Percentiles rank a stretch among this genome's conserved stretches.
phyloP scores from a whole-genome alignment of 2,888 invertebrate genomes.

The Acrobasis repandana region DNA sequence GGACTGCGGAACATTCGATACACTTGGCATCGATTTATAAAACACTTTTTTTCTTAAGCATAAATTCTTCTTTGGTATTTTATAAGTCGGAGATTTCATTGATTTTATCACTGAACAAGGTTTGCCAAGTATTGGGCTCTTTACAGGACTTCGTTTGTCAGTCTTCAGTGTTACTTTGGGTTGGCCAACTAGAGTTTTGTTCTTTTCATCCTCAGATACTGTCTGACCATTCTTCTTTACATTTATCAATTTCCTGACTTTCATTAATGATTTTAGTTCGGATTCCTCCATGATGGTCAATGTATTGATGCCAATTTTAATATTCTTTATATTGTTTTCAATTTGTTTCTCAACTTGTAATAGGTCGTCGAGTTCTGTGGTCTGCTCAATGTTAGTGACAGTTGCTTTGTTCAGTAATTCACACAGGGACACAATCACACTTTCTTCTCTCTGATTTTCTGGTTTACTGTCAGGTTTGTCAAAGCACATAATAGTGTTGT shows the following conservation, averaged over 20 bases:
- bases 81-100: constrained; percentile 63
- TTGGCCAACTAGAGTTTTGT: constrained; percentile 41
- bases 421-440: constrained; percentile 66
- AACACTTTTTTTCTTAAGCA: constrained; percentile 60
- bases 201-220: constrained; percentile 35
- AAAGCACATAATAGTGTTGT: constrained; percentile 67
- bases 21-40: constrained; percentile 64
- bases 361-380: constrained; percentile 52
- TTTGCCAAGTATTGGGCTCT: constrained; percentile 37
- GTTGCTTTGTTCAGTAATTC: constrained; percentile 64
- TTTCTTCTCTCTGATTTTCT: constrained; percentile 57
- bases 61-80: constrained; percentile 63
- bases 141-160: constrained; percentile 36
- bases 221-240: constrained; percentile 42
- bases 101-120: constrained; percentile 56
- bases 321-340: constrained; percentile 52
- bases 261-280: constrained; percentile 53
- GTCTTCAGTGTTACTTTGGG: constrained; percentile 35
- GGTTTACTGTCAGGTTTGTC: constrained; percentile 49
- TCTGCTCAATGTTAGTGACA: constrained; percentile 45
- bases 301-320: constrained; percentile 52
- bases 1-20: constrained; percentile 42
- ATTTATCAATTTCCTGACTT: constrained; percentile 53
- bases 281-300: constrained; percentile 55
- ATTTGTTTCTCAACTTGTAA: constrained; percentile 55